These are phyloP conservation scores for Rostratula benghalensis DNA, from an alignment of 2,113 vertebrate species.

Conservation along the genomic window DNA sequence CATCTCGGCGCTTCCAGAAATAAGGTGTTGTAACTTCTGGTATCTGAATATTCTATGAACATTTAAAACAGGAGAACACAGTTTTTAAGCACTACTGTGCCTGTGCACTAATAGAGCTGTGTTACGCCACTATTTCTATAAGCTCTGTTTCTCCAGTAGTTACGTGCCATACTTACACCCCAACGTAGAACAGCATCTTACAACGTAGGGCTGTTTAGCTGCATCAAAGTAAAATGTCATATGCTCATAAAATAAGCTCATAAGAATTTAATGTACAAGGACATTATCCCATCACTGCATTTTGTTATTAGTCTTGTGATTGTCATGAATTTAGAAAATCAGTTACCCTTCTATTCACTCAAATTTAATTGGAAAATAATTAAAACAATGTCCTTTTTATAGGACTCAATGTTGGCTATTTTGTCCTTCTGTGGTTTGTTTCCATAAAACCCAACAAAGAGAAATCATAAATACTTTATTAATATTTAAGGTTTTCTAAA, in stretches of 20 bases:
- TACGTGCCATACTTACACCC: not conserved
- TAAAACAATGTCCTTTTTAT: not conserved
- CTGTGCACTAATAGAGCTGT: not conserved
- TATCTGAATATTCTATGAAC: not conserved
- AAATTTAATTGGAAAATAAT: not conserved
- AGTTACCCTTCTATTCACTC: not conserved
- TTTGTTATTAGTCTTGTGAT: not conserved
- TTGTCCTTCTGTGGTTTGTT: not conserved
- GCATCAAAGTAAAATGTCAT: not conserved
- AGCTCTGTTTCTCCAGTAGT: not conserved
- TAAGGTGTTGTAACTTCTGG: not conserved
- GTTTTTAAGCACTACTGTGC: not conserved
- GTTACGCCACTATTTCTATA: not conserved
- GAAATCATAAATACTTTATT: not conserved
- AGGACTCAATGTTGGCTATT: not conserved
- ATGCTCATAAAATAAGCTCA: not conserved
- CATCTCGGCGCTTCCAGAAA: not conserved
- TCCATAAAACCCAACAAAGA: not conserved
- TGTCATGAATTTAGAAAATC: not conserved
- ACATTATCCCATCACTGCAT: not conserved
- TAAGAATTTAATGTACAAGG: not conserved
- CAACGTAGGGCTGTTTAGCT: not conserved
- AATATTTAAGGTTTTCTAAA: not conserved
- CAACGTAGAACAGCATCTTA: not conserved
- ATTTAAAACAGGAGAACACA: not conserved